Evolutionary conservation across 2,113 vertebrate species (phyloP).

Genomic region (Ictidomys tridecemlineatus): DNA sequence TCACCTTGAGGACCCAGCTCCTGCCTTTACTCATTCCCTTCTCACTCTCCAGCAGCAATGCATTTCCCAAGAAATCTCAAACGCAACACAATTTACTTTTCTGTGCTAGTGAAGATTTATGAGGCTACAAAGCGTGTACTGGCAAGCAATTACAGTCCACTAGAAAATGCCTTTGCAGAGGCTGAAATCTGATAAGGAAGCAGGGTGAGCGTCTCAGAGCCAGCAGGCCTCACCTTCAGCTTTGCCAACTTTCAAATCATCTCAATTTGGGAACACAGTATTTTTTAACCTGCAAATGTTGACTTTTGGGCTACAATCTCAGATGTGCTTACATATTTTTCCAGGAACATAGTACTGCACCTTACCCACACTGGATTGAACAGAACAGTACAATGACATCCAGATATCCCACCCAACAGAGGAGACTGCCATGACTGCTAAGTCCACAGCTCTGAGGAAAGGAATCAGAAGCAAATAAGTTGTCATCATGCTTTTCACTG

Average conservation of each 20-base stretch:
- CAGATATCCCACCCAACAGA: not conserved
- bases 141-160: conserved; percentile 68
- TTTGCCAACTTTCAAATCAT: conserved; percentile 45
- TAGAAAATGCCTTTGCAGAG: conserved; percentile 69
- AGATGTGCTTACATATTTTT: not conserved
- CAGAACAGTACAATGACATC: not conserved
- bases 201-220: not conserved
- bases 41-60: not conserved
- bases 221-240: conserved; percentile 11
- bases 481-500: not conserved
- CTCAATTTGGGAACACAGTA: not conserved
- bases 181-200: conserved; percentile 72
- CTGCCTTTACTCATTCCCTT: not conserved
- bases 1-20: conserved; percentile 40
- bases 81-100: conserved; percentile 70
- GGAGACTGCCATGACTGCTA: not conserved
- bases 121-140: not conserved
- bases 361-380: not conserved
- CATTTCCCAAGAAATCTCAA: conserved; percentile 60
- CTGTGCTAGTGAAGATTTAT: conserved; percentile 78
- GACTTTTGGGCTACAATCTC: not conserved
- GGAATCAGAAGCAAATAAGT: not conserved
- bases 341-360: not conserved
- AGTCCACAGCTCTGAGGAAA: not conserved
- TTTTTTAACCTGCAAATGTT: conserved; percentile 34